Evolutionary conservation across 2,797 vertebrate species (phyloP).

Genomic region (Anabacerthia variegaticeps): DNA sequence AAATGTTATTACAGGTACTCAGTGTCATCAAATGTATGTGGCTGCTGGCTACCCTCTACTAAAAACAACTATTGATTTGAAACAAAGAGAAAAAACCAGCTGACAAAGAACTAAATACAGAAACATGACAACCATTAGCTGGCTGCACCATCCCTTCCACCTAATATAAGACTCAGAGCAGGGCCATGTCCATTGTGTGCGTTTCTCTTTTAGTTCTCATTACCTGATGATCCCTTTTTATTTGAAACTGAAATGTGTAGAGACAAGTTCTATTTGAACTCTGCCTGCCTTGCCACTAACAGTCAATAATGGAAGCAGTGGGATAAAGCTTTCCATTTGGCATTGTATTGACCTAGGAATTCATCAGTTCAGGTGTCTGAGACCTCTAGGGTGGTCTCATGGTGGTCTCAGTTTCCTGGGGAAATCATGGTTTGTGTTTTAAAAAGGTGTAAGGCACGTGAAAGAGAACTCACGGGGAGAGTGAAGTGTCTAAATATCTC

Average conservation of each 20-base stretch:
- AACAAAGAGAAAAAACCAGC: not conserved
- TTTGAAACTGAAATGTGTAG: not conserved
- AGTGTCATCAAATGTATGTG: not conserved
- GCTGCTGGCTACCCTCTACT: not conserved
- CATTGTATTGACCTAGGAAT: not conserved
- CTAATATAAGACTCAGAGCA: not conserved
- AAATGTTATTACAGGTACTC: not conserved
- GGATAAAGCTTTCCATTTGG: not conserved
- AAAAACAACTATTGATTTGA: not conserved
- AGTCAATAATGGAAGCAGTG: not conserved
- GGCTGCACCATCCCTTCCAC: not conserved
- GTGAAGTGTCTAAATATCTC: not conserved
- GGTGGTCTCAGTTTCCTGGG: not conserved
- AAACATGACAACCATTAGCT: not conserved
- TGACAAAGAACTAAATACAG: not conserved
- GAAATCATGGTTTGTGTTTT: not conserved
- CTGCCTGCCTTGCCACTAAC: not conserved
- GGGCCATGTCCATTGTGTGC: accelerated
- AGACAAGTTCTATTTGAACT: not conserved
- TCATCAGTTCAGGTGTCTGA: not conserved
- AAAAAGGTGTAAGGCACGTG: not conserved
- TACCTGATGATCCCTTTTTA: not conserved
- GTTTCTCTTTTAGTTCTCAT: not conserved
- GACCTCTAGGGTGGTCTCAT: not conserved
- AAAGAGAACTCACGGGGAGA: not conserved